Conservation (phyloP, 2,797 vertebrate species). For the Lepus oiostolus region DNA sequence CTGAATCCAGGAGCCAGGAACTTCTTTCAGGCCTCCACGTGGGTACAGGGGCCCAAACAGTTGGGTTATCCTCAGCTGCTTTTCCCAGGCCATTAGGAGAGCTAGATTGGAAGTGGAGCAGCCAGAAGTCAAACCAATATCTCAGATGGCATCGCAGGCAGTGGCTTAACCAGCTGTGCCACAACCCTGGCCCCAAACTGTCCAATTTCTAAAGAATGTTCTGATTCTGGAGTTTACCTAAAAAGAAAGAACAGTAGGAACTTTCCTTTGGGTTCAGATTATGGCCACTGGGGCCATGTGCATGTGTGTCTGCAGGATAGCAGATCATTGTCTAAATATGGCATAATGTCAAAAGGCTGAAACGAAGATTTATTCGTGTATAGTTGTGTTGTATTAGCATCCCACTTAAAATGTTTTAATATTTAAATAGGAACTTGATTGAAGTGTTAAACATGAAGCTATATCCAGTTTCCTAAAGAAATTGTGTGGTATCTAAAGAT, state of each 20-base stretch:
- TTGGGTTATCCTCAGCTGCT: too few species aligned
- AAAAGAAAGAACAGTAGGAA: neutral
- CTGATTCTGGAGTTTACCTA: neutral
- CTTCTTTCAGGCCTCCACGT: too few species aligned
- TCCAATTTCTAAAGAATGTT: neutral
- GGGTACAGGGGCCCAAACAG: too few species aligned
- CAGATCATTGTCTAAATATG: neutral
- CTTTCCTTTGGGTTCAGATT: neutral
- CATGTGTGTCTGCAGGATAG: neutral
- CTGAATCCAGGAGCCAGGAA: too few species aligned
- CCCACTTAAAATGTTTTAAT: neutral
- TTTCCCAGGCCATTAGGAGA: too few species aligned
- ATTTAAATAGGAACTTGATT: neutral
- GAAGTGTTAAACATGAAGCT: neutral
- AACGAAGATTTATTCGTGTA: neutral
- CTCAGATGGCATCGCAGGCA: too few species aligned
- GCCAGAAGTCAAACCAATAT: too few species aligned
- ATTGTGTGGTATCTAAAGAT: neutral
- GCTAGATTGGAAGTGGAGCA: too few species aligned
- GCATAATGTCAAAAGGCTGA: neutral
- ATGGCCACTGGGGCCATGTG: neutral
- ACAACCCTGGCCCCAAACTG: too few species aligned
- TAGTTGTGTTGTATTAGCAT: neutral
- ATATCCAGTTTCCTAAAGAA: constrained; percentile 1
- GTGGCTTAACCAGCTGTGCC: too few species aligned